These are phyloP conservation scores for Lasioglossum albipes DNA, from an alignment of 1,140 invertebrate species.

Conservation along the genomic window DNA sequence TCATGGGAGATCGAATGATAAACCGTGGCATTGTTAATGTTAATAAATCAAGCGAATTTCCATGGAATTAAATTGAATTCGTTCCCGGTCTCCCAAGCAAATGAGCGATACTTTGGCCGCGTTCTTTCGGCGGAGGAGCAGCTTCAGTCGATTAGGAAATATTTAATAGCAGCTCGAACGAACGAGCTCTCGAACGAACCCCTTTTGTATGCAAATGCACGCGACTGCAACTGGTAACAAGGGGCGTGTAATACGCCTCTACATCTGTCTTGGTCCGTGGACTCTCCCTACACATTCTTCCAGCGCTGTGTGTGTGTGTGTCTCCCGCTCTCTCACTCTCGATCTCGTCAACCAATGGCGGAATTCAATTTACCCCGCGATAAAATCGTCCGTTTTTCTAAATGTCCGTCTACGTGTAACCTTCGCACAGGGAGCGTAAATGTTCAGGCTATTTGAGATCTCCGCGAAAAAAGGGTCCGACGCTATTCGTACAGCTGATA, in stretches of 20 bases:
- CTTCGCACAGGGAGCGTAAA: slow-evolving; percentile 35
- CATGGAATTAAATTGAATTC: not conserved
- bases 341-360: slow-evolving; percentile 52
- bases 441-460: slow-evolving; percentile 22
- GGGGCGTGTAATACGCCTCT: slow-evolving; percentile 30
- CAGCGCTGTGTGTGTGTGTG: not conserved
- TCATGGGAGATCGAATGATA: too few species aligned
- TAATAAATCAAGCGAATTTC: not conserved
- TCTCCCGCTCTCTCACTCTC: not conserved
- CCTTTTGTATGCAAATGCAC: slow-evolving; percentile 63
- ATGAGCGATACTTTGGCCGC: slow-evolving; percentile 11
- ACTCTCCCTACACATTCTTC: slow-evolving; percentile 14
- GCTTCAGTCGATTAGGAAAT: slow-evolving; percentile 44
- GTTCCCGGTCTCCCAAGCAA: not conserved
- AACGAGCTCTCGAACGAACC: slow-evolving; percentile 35
- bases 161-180: slow-evolving; percentile 65
- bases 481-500: slow-evolving; percentile 20
- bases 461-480: slow-evolving; percentile 20
- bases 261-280: slow-evolving; percentile 6
- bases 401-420: slow-evolving; percentile 56
- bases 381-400: slow-evolving; percentile 71
- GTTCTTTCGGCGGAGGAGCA: slow-evolving; percentile 11
- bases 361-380: slow-evolving; percentile 71
- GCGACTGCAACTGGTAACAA: slow-evolving; percentile 31
- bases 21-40: not conserved